Evolutionary conservation across 2,888 invertebrate species (phyloP).

Genomic region (Lamellibrachia satsuma): DNA sequence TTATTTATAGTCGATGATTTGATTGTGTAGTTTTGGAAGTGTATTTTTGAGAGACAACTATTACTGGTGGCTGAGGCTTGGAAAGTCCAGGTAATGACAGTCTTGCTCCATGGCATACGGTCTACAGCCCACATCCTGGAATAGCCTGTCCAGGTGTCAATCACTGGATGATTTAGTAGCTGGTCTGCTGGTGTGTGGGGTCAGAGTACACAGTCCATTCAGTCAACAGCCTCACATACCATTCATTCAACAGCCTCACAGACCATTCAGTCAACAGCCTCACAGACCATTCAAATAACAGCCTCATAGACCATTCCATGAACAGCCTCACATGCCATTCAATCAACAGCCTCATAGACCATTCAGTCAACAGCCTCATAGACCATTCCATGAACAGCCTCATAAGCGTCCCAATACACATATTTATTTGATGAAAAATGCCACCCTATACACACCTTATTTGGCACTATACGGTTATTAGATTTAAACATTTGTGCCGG

Average conservation of each 20-base stretch:
- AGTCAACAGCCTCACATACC: background rate
- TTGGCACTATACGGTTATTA: too few species aligned
- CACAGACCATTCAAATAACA: too few species aligned
- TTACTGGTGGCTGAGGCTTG: background rate
- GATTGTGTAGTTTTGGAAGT: constrained; percentile 5
- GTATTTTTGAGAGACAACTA: background rate
- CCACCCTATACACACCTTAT: too few species aligned
- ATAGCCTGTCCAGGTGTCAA: background rate
- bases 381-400: too few species aligned
- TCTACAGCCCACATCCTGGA: background rate
- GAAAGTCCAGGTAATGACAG: background rate
- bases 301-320: too few species aligned
- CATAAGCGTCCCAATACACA: too few species aligned
- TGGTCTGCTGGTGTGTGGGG: background rate
- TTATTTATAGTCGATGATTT: background rate
- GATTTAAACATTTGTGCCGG: too few species aligned
- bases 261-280: too few species aligned
- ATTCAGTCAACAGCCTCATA: too few species aligned
- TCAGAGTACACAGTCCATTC: background rate
- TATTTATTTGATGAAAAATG: too few species aligned
- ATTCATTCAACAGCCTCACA: background rate
- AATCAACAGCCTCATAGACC: too few species aligned
- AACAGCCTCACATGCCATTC: too few species aligned
- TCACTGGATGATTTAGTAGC: background rate
- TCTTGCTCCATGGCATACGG: background rate